A percentile compares a stretch with the other conserved stretches of the same genome.
phyloP scores from a whole-genome alignment of 2,888 invertebrate species.

The Caprella mutica region DNA sequence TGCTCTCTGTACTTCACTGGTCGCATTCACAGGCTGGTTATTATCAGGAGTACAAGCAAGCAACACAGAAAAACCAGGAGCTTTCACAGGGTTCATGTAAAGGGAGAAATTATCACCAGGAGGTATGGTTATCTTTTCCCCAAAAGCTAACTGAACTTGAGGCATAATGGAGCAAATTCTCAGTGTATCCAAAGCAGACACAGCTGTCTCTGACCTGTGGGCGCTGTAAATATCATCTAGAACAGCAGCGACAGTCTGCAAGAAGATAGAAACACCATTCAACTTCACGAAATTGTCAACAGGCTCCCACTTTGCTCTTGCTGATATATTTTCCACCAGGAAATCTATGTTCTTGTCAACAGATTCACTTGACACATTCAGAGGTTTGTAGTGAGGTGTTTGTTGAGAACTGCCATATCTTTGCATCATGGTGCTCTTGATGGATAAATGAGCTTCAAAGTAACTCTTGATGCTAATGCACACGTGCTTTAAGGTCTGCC shows the following conservation, averaged over 20 bases:
- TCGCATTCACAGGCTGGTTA: constrained; percentile 15
- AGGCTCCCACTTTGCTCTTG: constrained; percentile 72
- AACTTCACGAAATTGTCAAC: constrained; percentile 74
- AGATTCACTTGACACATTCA: constrained; percentile 58
- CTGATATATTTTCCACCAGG: constrained; percentile 61
- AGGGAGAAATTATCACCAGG: constrained; percentile 25
- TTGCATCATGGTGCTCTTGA: constrained; percentile 48
- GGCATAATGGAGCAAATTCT: constrained; percentile 83
- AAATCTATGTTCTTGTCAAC: constrained; percentile 75
- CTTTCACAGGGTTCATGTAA: constrained; percentile 26
- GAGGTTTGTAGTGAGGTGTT: constrained; percentile 40
- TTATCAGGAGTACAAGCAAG: constrained; percentile 27
- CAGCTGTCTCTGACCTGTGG: constrained; percentile 59
- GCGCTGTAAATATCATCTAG: constrained; percentile 23
- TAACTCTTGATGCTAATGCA: constrained; percentile 62
- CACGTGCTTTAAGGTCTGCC: constrained; percentile 33
- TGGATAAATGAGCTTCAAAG: constrained; percentile 75
- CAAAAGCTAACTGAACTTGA: constrained; percentile 48
- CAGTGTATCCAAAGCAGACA: constrained; percentile 69
- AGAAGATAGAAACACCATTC: constrained; percentile 49
- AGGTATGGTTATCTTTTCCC: constrained; percentile 29
- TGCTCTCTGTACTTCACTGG: constrained; percentile 76
- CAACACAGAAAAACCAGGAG: constrained; percentile 30
- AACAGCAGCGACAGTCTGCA: constrained; percentile 53
- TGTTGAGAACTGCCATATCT: neutral